Percentiles rank a stretch among this genome's conserved stretches.
Conservation (phyloP, 2,888 invertebrate species). For the Calameuta pallipes region DNA sequence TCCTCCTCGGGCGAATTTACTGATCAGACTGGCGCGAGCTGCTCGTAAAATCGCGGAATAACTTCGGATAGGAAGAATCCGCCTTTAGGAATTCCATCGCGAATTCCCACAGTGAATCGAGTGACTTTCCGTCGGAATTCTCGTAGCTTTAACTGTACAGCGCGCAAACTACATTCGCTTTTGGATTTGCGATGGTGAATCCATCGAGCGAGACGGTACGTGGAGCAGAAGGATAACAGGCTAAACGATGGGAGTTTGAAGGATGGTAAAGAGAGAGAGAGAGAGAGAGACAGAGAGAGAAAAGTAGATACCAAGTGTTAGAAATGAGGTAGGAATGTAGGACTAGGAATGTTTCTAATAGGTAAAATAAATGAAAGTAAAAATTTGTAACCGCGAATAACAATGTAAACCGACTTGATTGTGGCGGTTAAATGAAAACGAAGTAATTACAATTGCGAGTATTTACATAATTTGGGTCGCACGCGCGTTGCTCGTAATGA, state of each 20-base stretch:
- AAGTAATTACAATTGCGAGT: constrained; percentile 31
- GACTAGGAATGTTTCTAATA: not conserved
- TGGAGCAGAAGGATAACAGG: not conserved
- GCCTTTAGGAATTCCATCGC: not conserved
- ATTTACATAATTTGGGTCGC: constrained; percentile 41
- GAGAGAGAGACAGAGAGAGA: not conserved
- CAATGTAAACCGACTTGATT: not conserved
- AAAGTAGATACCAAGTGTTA: not conserved
- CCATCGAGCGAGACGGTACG: not conserved
- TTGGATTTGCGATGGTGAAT: not conserved
- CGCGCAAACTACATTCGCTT: not conserved
- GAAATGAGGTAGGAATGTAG: not conserved
- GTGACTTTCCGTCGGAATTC: not conserved
- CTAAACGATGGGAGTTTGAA: not conserved
- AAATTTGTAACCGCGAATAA: not conserved
- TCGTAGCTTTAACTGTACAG: not conserved
- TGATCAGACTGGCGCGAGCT: not conserved
- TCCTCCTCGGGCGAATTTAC: not conserved
- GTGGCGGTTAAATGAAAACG: not conserved
- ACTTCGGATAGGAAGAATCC: not conserved
- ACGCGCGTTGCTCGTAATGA: constrained; percentile 34
- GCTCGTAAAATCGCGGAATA: not conserved
- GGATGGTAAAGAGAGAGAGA: not conserved
- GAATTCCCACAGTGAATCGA: not conserved
- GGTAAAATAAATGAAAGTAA: not conserved